These are phyloP conservation scores for Rhagoletis pomonella DNA, from an alignment of 1,140 invertebrate species.

Conservation along the genomic window DNA sequence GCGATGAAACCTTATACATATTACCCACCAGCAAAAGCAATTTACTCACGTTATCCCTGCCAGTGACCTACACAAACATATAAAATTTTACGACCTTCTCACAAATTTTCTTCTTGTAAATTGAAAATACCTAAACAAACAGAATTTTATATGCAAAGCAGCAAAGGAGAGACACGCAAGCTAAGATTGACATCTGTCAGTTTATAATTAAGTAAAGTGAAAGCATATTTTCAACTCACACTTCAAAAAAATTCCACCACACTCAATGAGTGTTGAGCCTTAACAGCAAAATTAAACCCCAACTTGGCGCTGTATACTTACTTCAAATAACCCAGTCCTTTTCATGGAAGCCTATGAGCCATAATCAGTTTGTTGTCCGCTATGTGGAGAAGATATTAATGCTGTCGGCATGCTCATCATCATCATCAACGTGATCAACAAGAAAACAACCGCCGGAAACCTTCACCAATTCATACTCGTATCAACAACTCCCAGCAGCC, in stretches of 20 bases:
- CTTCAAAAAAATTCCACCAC: neutral
- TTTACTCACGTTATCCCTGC: too few species aligned
- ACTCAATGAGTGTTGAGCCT: neutral
- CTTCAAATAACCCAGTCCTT: neutral
- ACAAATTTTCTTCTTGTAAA: neutral
- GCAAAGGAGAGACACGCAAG: neutral
- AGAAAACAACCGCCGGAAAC: neutral
- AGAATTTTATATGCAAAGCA: conserved; percentile 25
- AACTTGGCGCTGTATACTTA: neutral
- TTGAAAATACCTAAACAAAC: conserved; percentile 28
- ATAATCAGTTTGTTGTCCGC: conserved; percentile 1
- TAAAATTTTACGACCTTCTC: conserved; percentile 33
- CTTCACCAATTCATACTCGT: neutral
- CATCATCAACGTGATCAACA: neutral
- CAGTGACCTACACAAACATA: conserved; percentile 16
- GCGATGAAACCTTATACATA: neutral
- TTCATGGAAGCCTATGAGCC: neutral
- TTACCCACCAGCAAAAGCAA: neutral
- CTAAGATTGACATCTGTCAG: conserved; percentile 45
- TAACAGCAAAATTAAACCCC: neutral
- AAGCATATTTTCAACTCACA: conserved; percentile 49
- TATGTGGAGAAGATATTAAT: neutral
- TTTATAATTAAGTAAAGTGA: conserved; percentile 54
- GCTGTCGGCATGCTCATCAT: neutral
- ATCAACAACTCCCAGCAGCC: neutral